Conservation (phyloP, 2,113 vertebrate genomes). For the Callorhinus ursinus region DNA sequence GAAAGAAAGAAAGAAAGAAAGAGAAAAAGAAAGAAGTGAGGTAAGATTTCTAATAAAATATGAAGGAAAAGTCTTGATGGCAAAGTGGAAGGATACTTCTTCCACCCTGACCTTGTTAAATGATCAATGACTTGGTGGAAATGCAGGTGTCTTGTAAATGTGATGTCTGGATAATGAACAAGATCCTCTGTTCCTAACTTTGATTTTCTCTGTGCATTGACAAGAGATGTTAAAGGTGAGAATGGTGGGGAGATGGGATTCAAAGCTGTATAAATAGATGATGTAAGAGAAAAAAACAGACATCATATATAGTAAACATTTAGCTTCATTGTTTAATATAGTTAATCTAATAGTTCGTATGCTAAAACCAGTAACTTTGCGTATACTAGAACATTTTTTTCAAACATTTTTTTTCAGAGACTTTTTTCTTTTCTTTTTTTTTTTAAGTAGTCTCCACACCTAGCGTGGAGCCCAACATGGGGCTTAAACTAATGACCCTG, state of each 20-base stretch:
- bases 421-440: neutral
- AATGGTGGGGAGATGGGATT: neutral
- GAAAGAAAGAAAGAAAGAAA: fast-evolving
- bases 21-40: neutral
- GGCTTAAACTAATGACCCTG: neutral
- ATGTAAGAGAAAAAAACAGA: neutral
- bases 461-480: neutral
- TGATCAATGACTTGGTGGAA: neutral
- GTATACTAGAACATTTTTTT: neutral
- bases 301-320: neutral
- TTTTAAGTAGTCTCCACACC: neutral
- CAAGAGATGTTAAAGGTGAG: neutral
- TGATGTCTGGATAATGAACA: neutral
- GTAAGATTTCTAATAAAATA: neutral
- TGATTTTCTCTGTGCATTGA: neutral
- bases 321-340: neutral
- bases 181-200: neutral
- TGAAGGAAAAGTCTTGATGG: neutral
- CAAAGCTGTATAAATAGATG: neutral
- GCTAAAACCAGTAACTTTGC: neutral
- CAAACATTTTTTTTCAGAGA: neutral
- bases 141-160: neutral
- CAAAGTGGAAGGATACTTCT: neutral
- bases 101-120: neutral
- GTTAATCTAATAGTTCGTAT: neutral